These are phyloP conservation scores for Dendrophyllia cribrosa DNA, from an alignment of 64 coral and sea anemone species.

Conservation along the genomic window DNA sequence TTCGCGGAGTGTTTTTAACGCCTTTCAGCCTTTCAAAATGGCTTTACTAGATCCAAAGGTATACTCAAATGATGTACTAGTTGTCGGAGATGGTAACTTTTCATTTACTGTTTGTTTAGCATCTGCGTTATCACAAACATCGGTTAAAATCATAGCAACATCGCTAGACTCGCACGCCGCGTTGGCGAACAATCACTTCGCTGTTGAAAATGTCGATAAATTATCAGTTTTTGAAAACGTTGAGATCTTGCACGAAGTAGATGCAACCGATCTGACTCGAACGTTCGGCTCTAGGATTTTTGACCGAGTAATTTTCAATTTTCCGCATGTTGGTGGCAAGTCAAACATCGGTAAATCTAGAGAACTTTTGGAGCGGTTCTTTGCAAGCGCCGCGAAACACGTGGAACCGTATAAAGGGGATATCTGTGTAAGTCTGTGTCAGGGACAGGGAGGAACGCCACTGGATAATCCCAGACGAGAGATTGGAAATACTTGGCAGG, in stretches of 20 bases:
- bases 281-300: constrained; percentile 68
- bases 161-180: constrained; percentile 71
- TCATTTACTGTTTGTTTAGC: constrained; percentile 92
- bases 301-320: constrained; percentile 93
- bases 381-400: constrained; percentile 71
- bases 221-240: constrained; percentile 58
- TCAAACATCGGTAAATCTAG: constrained; percentile 93
- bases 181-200: constrained; percentile 64
- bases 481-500: constrained; percentile 95
- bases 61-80: constrained; percentile 67
- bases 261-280: constrained; percentile 80
- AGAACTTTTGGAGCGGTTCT: constrained; percentile 83
- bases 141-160: constrained; percentile 73
- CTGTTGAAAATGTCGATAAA: constrained; percentile 75
- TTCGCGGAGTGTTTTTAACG: no score
- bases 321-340: constrained; percentile 96
- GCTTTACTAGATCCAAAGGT: constrained; percentile 66
- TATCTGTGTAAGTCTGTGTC: constrained; percentile 93
- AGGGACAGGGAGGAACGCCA: constrained; percentile 97
- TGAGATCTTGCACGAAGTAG: constrained; percentile 79
- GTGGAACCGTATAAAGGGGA: constrained; percentile 64
- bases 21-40: constrained; percentile 1
- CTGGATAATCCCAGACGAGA: constrained; percentile 74
- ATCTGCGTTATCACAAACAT: constrained; percentile 29
- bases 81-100: constrained; percentile 98